A percentile compares a stretch with the other conserved stretches of the same genome.
phyloP scores from a whole-genome alignment of 2,888 invertebrate species.

The Blera fallax region DNA sequence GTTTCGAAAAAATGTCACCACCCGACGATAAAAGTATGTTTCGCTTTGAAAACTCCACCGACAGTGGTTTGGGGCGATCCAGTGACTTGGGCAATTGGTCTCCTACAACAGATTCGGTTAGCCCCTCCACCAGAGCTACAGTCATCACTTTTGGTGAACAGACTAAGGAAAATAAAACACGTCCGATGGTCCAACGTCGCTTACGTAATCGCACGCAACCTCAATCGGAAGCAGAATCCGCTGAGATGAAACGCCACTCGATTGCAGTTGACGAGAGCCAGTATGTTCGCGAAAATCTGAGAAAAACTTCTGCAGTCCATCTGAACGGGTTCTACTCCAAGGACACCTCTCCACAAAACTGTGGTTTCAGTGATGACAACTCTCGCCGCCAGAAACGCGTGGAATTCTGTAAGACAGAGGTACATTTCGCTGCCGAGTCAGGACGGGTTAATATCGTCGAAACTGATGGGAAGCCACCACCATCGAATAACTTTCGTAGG shows the following conservation, averaged over 20 bases:
- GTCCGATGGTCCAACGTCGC: conserved; percentile 71
- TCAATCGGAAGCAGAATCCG: conserved; percentile 67
- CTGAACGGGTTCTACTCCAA: conserved; percentile 77
- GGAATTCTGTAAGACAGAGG: conserved; percentile 93
- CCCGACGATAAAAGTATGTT: conserved; percentile 79
- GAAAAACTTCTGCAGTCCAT: conserved; percentile 79
- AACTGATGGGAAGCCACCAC: conserved; percentile 93
- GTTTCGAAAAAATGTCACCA: conserved; percentile 85
- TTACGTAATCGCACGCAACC: conserved; percentile 63
- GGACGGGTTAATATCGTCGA: conserved; percentile 93
- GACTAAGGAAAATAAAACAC: conserved; percentile 34
- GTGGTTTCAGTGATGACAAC: conserved; percentile 74
- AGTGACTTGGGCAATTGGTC: conserved; percentile 85
- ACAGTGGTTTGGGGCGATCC: conserved; percentile 89
- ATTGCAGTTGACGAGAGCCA: conserved; percentile 84
- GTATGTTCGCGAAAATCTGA: conserved; percentile 80
- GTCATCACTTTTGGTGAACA: conserved; percentile 79
- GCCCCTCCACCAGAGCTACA: conserved; percentile 75
- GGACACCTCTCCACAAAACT: conserved; percentile 52
- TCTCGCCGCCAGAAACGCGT: conserved; percentile 85
- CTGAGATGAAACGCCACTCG: conserved; percentile 83
- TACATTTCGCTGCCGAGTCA: conserved; percentile 93
- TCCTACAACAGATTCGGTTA: conserved; percentile 76
- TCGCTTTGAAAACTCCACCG: conserved; percentile 89
- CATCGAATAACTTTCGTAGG: conserved; percentile 90